Conservation (phyloP, 2,888 invertebrate species). For the Amphiduros pacificus region DNA sequence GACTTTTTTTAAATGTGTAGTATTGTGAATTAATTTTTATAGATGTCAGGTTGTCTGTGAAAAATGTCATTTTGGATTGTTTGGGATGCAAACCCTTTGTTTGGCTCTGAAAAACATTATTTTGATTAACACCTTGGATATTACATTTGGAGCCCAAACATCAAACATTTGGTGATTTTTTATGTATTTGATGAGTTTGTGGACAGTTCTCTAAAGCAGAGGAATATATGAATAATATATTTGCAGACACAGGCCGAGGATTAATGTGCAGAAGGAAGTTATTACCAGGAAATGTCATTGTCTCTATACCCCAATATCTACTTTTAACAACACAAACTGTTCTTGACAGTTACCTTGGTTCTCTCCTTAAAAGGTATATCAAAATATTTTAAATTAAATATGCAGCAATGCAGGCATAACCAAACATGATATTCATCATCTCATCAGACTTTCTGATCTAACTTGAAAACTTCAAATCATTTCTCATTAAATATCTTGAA, state of each 20-base stretch:
- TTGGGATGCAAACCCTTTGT: no score
- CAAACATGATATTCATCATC: neutral
- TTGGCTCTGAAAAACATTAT: no score
- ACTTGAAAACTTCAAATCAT: neutral
- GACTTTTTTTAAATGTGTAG: no score
- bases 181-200: no score
- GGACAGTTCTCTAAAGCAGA: no score
- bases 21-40: neutral
- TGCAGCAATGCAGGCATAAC: neutral
- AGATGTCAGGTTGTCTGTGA: neutral
- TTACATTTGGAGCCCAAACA: no score
- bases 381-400: neutral
- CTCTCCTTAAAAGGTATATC: constrained; percentile 36
- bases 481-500: neutral
- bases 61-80: no score
- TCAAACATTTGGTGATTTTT: no score
- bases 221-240: no score
- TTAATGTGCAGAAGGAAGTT: constrained; percentile 68
- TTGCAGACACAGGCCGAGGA: constrained; percentile 74
- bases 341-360: constrained; percentile 39
- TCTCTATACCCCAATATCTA: constrained; percentile 64
- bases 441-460: no score
- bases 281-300: constrained; percentile 65
- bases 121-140: no score
- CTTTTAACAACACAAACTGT: constrained; percentile 60